Evolutionary conservation across 1,140 invertebrate species (phyloP).

Genomic region (Lordiphosa mommai): DNA sequence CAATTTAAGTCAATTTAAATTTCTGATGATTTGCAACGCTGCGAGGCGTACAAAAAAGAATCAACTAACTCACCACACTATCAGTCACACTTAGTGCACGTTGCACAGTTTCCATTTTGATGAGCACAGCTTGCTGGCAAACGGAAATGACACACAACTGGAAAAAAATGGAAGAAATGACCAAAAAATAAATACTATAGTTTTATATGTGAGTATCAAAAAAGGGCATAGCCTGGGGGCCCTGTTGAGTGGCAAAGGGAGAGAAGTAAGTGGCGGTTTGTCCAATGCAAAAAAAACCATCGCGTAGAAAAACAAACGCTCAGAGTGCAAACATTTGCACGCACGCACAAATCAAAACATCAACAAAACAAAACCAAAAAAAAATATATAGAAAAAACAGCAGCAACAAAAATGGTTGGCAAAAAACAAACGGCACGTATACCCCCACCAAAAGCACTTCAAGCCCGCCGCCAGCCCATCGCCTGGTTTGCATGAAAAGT

Average conservation of each 20-base stretch:
- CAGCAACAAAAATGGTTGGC: constrained; percentile 39
- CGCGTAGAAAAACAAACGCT: constrained; percentile 51
- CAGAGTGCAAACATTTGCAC: constrained; percentile 73
- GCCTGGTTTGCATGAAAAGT: constrained; percentile 62
- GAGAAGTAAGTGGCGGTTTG: constrained; percentile 1
- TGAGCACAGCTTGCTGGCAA: constrained; percentile 56
- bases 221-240: constrained; percentile 15
- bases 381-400: constrained; percentile 11
- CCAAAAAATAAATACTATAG: constrained; percentile 19
- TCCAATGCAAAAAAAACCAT: constrained; percentile 31
- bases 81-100: constrained; percentile 75
- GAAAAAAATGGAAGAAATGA: constrained; percentile 4
- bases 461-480: not conserved
- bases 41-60: constrained; percentile 57
- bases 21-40: constrained; percentile 72
- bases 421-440: constrained; percentile 57
- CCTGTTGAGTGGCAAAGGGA: not conserved
- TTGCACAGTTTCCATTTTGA: constrained; percentile 75
- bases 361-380: constrained; percentile 54
- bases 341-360: constrained; percentile 76
- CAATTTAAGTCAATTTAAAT: constrained; percentile 78
- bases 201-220: constrained; percentile 28
- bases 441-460: not conserved
- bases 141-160: constrained; percentile 35
- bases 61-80: constrained; percentile 76